These are phyloP conservation scores for Heterotilapia buettikoferi DNA, from an alignment of 2,113 vertebrate genomes.

Conservation along the genomic window DNA sequence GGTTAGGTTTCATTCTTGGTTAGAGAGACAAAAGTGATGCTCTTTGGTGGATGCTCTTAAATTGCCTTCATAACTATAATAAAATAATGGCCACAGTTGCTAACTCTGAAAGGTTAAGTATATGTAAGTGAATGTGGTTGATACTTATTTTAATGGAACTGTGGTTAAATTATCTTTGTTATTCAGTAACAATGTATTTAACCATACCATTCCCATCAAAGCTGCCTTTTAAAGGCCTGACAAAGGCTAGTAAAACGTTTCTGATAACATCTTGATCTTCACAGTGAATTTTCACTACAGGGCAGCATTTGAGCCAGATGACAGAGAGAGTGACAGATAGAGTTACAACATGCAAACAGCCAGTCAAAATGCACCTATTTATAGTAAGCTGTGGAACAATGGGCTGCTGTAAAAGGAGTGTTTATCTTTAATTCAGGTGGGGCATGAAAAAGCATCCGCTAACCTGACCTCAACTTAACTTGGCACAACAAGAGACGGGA, in stretches of 20 bases:
- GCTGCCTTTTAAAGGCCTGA: neutral
- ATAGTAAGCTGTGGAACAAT: conserved; percentile 52
- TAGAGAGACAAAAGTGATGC: neutral
- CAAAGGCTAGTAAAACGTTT: neutral
- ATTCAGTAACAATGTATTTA: neutral
- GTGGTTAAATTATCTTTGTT: neutral
- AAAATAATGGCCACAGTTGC: neutral
- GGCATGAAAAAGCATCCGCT: conserved; percentile 54
- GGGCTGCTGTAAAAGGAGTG: neutral
- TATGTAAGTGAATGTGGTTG: neutral
- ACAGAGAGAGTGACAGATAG: neutral
- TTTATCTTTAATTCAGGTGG: conserved; percentile 67
- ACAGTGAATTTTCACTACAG: neutral
- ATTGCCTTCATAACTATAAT: neutral
- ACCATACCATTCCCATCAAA: neutral
- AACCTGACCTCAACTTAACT: conserved; percentile 25
- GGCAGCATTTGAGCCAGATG: neutral
- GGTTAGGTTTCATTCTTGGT: neutral
- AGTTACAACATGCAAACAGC: conserved; percentile 30
- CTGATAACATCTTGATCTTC: neutral
- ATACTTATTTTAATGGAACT: neutral
- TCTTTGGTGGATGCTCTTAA: neutral
- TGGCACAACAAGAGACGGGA: neutral
- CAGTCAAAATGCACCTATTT: conserved; percentile 44
- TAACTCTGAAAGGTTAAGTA: neutral